Base-by-base conservation (phyloP, 1,140 invertebrate genomes). In the Hylyphantes graminicola region DNA sequence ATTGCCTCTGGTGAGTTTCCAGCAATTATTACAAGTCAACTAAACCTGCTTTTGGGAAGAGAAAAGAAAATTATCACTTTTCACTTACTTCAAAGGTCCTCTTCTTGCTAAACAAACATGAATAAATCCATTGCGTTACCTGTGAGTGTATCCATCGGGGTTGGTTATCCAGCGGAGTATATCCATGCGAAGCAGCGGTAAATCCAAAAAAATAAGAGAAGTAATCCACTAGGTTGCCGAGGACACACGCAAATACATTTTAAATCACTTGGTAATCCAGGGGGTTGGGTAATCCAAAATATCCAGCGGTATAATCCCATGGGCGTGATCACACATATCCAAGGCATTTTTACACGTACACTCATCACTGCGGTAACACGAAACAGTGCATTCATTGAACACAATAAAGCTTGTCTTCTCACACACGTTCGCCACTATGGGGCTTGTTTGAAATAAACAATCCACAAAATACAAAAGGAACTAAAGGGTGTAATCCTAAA, bases 261-360 rank as follows among this genome's bases (percentile, higher is more conserved):
- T 81, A 13, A 68, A 54, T 61, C 72, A 72, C 72, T 57, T 65
- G 35, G 72, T 83, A 83, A 83, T 83, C 80, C 80, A 83, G 63
- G 21, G 65, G 55, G 35, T 70, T 13, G n/a, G 57, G 79, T 81
- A 81, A 81, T 81, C 79, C 80, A 83, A 75, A 75, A 67, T 55
- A 83, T 83, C 70, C 72, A 83, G 15, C 48, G 79, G 68, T 81
- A 48, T 63, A 35, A 83, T 83, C 80, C 80, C 61, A 67, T 83
- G 67, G 9, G 68, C 54, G 53, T 61, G 57, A 35, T 74, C 70
- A 83, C 72, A 57, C 75, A 75, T 74, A 83, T 83, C 64, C 80
- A 63, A 65, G 70, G 21, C 17, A 63, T 70, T 70, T 21, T 13
- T 57, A 70, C 59, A 64, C 67, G 65, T 67, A 17, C 64, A 55